Evolutionary conservation across 2,113 vertebrate species (phyloP).

Genomic region (Saccopteryx bilineata): DNA sequence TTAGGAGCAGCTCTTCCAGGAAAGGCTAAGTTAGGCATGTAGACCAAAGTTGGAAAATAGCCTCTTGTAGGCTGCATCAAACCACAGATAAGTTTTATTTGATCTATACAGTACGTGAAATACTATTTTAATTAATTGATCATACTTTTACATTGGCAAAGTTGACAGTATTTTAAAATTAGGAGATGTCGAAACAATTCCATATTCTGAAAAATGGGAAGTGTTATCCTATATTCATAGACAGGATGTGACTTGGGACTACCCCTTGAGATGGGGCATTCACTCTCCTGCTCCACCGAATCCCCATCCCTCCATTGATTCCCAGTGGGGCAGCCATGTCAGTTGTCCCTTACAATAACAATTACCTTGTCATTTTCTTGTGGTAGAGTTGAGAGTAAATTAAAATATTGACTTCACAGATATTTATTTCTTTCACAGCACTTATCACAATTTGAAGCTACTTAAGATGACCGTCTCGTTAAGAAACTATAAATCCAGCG

Average conservation of each 20-base stretch:
- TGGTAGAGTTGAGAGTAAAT: background rate
- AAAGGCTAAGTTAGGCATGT: background rate
- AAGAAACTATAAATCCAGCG: background rate
- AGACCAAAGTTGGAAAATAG: background rate
- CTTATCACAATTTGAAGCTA: background rate
- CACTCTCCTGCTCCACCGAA: accelerated
- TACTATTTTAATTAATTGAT: background rate
- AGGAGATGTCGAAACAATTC: background rate
- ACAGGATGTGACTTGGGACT: background rate
- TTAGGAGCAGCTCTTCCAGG: background rate
- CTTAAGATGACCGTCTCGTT: background rate
- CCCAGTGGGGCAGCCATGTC: accelerated
- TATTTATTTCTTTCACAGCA: background rate
- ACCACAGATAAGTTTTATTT: background rate
- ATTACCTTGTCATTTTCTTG: background rate
- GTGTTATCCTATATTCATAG: background rate
- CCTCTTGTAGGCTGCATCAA: background rate
- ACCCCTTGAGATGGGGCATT: accelerated
- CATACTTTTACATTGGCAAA: background rate
- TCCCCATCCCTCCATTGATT: background rate
- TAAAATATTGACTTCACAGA: no score
- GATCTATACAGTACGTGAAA: background rate
- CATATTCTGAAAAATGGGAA: background rate
- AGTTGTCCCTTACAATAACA: accelerated
- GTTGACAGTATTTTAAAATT: background rate